These are phyloP conservation scores for Conger conger DNA, from an alignment of 2,113 vertebrate genomes.

Conservation along the genomic window DNA sequence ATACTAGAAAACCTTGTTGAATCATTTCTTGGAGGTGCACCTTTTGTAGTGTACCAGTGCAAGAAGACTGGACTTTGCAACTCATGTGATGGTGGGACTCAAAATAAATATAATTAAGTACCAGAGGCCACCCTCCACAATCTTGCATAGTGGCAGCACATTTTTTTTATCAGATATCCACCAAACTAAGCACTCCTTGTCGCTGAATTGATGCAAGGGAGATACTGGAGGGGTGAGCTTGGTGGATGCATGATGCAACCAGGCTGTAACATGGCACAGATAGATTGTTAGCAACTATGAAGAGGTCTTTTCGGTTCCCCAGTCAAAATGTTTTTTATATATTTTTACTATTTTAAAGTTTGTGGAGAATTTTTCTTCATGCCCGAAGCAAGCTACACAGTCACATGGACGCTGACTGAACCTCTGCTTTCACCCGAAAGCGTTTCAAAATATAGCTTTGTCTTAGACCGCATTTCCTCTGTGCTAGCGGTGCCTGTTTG, in stretches of 20 bases:
- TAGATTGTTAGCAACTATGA: constrained; percentile 27
- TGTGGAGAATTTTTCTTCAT: constrained; percentile 19
- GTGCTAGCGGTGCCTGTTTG: neutral
- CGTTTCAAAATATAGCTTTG: constrained; percentile 23
- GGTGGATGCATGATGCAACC: constrained; percentile 23
- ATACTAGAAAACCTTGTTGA: neutral
- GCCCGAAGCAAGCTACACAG: constrained; percentile 26
- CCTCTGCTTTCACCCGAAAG: constrained; percentile 13
- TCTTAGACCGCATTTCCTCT: constrained; percentile 22
- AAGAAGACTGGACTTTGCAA: neutral
- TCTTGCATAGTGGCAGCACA: constrained; percentile 4
- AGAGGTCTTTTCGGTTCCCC: constrained; percentile 26
- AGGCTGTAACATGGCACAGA: constrained; percentile 24
- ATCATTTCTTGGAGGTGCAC: neutral
- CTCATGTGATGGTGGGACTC: neutral
- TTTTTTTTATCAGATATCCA: neutral
- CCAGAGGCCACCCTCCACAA: neutral
- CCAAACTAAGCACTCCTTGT: constrained; percentile 16
- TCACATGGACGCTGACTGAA: constrained; percentile 18
- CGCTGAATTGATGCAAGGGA: constrained; percentile 25
- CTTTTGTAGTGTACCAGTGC: neutral
- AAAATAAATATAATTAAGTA: neutral
- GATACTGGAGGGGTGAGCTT: constrained; percentile 24
- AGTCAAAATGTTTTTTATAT: constrained; percentile 1
- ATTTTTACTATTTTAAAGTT: constrained; percentile 25